Evolutionary conservation across 30 jellyfish, hydroid and myxozoan species (phyloP), one percentile per base, ranked within the genome.

Genomic region (Chrysaora quinquecirrha): DNA sequence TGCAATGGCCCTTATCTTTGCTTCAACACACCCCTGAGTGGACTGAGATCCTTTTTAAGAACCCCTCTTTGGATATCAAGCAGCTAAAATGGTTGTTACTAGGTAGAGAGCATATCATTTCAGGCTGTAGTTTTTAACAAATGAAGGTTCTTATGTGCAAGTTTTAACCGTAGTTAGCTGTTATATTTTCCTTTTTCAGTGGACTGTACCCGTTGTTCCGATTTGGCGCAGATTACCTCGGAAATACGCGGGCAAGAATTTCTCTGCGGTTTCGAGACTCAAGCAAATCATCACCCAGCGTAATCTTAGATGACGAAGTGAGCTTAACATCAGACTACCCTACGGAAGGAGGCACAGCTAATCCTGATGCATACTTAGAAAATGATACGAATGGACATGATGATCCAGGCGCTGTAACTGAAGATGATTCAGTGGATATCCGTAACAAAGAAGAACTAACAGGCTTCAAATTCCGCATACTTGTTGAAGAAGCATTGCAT

Each of bases 401-500:
- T 20, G 29, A 52, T 19, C 25, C 29, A 3, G 2, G 27, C 19
- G 68, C 9, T 10, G 29, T 20, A 3, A 25, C 27, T 16, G 68
- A 16, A 12, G 89, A 12, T 43, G 89, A 1, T 21, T 30, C 34
- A 11, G 43, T 0, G 38, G 34, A 18, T 1, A 20, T 47, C 19
- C 21, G 12, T 3, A 52, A 1, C 12, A 30, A 20, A 0, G 72
- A 54, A 4, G 78, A 50, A 0, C 24, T 33, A 1, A 16, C 80
- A 3, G 96, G 96, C 18, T n/a, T 48, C 0, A 29, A 58, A 3
- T 74, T 71, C 46, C 85, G 76, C 1, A 68, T 85, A 16, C 1
- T 74, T 29, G 76, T 93, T 1, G 98, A 93, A 70, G 90, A 87
- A 75, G 98, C 97, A 1, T 73, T 86, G 64, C 98, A 93, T 61